A percentile compares a stretch with the other conserved stretches of the same genome.
phyloP scores from a whole-genome alignment of 1,140 invertebrate genomes.

The Plectus sambesii region DNA sequence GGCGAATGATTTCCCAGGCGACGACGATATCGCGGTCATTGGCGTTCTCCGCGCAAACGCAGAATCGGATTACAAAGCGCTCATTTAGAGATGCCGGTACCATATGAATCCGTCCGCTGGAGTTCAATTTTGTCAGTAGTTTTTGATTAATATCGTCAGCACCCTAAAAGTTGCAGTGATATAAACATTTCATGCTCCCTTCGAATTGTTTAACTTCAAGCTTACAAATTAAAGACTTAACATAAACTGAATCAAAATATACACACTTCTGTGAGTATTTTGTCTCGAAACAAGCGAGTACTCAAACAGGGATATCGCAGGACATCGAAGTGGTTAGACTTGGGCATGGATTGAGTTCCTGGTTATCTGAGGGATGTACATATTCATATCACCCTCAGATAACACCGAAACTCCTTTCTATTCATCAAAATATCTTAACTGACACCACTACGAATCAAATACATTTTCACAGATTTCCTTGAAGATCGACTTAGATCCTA shows the following conservation, averaged over 20 bases:
- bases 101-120: conserved; percentile 67
- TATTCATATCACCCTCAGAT: too few relatives aligned
- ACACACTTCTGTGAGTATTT: too few relatives aligned
- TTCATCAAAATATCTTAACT: too few relatives aligned
- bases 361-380: too few relatives aligned
- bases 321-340: too few relatives aligned
- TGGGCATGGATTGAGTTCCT: too few relatives aligned
- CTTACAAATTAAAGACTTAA: neutral
- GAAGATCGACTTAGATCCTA: too few relatives aligned
- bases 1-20: conserved; percentile 43
- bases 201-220: neutral
- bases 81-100: conserved; percentile 41
- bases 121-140: conserved; percentile 83
- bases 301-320: too few relatives aligned
- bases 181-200: neutral
- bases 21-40: conserved; percentile 36
- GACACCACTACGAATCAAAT: too few relatives aligned
- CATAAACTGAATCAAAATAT: neutral
- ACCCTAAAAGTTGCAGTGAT: conserved; percentile 59
- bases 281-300: too few relatives aligned
- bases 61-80: conserved; percentile 67
- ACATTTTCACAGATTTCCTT: too few relatives aligned
- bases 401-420: too few relatives aligned
- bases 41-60: conserved; percentile 80
- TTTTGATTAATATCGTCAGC: conserved; percentile 82